phyloP scores from a whole-genome alignment of 2,113 vertebrate genomes.

The Pteronura brasiliensis region DNA sequence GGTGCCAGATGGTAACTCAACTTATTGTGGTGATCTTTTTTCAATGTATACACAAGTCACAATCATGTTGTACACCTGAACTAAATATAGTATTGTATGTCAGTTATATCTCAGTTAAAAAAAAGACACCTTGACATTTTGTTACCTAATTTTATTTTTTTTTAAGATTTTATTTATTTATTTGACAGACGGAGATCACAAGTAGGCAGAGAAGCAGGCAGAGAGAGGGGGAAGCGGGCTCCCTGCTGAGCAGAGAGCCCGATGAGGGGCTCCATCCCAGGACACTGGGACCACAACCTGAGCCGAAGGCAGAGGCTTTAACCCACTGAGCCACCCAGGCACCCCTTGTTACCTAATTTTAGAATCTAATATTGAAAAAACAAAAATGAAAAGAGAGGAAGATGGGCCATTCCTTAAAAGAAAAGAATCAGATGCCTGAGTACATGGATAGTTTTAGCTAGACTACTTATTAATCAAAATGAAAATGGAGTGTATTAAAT shows the following conservation, averaged over 20 bases:
- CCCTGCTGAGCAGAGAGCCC: no score
- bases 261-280: no score
- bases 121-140: background rate
- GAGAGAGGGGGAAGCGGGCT: no score
- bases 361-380: background rate
- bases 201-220: no score
- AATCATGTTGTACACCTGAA: background rate
- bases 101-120: background rate
- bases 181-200: no score
- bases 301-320: no score
- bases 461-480: background rate
- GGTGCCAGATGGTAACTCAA: background rate
- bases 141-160: background rate
- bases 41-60: background rate
- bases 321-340: no score
- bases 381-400: background rate
- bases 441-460: background rate
- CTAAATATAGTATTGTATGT: background rate
- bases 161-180: no score
- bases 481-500: background rate
- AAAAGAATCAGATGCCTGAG: background rate
- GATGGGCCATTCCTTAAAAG: background rate
- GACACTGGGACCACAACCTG: no score
- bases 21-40: background rate
- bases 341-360: background rate